Percentiles rank a stretch among this genome's conserved stretches.
phyloP scores from a whole-genome alignment of 2,797 vertebrate species.

The Rhincodon typus region DNA sequence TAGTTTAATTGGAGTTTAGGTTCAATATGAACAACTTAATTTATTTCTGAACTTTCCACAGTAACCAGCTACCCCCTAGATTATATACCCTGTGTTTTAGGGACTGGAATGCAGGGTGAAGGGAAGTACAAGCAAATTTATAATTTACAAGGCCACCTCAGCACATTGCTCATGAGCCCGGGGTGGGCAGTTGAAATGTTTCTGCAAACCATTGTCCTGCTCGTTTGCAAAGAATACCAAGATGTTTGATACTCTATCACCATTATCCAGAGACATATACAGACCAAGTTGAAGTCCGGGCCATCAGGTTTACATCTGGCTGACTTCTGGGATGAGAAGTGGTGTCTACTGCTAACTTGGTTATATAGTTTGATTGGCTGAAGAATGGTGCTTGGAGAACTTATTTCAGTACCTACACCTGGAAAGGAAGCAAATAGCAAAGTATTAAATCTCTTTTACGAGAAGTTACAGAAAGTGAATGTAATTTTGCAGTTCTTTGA shows the following conservation, averaged over 20 bases:
- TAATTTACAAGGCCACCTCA: background rate
- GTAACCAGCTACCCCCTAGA: background rate
- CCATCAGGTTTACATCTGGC: conserved; percentile 24
- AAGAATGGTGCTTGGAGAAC: conserved; percentile 1
- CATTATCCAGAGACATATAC: background rate
- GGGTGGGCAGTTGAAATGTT: background rate
- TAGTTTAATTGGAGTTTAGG: background rate
- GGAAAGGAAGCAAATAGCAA: conserved; percentile 16
- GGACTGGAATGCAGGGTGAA: background rate
- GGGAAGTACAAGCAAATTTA: background rate
- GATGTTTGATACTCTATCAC: background rate
- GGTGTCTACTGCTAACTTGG: background rate
- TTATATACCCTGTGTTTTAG: background rate
- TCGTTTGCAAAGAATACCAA: background rate
- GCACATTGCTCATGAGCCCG: background rate
- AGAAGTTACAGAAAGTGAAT: background rate
- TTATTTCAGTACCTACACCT: background rate
- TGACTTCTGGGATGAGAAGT: conserved; percentile 11
- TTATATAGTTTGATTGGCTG: conserved; percentile 25
- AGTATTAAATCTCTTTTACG: background rate
- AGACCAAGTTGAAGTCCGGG: conserved; percentile 9
- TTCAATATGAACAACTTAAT: background rate
- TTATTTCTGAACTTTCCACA: background rate
- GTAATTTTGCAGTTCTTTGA: background rate
- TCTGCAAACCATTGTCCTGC: background rate